Evolutionary conservation across 2,113 vertebrate genomes (phyloP).

Genomic region (Solea solea): DNA sequence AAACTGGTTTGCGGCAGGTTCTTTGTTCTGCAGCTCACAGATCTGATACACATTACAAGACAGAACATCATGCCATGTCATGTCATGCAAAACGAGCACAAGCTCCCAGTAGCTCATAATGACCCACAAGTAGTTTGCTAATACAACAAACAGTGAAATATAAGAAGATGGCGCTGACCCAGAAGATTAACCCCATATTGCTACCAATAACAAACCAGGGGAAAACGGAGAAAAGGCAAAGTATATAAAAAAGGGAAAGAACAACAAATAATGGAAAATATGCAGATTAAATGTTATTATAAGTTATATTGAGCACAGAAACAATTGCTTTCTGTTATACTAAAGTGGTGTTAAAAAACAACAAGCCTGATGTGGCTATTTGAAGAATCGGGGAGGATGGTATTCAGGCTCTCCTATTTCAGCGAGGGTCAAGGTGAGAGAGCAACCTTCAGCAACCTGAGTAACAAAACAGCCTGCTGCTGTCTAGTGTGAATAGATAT

Average conservation of each 20-base stretch:
- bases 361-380: slow-evolving; percentile 62
- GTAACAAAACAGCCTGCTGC: slow-evolving; percentile 67
- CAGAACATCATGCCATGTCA: too few relatives aligned
- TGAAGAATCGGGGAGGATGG: slow-evolving; percentile 71
- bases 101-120: slow-evolving; percentile 21
- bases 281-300: neutral
- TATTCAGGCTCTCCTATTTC: slow-evolving; percentile 74
- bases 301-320: neutral
- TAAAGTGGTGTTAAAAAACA: slow-evolving; percentile 31
- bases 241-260: slow-evolving; percentile 14
- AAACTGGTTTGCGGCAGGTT: neutral
- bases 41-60: too few relatives aligned
- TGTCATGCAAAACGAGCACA: neutral
- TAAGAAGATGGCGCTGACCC: slow-evolving; percentile 16
- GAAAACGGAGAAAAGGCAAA: slow-evolving; percentile 12
- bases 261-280: slow-evolving; percentile 31
- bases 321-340: slow-evolving; percentile 18
- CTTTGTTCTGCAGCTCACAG: too few relatives aligned
- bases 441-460: slow-evolving; percentile 72
- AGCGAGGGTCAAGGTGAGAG: slow-evolving; percentile 67
- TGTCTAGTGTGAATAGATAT: slow-evolving; percentile 50
- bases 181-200: slow-evolving; percentile 41
- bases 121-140: slow-evolving; percentile 21
- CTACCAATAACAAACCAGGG: slow-evolving; percentile 19
- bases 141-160: slow-evolving; percentile 56